Evolutionary conservation across 2,113 vertebrate species (phyloP), one percentile per base, ranked within the genome.

Genomic region (Neopipo cinnamomea): DNA sequence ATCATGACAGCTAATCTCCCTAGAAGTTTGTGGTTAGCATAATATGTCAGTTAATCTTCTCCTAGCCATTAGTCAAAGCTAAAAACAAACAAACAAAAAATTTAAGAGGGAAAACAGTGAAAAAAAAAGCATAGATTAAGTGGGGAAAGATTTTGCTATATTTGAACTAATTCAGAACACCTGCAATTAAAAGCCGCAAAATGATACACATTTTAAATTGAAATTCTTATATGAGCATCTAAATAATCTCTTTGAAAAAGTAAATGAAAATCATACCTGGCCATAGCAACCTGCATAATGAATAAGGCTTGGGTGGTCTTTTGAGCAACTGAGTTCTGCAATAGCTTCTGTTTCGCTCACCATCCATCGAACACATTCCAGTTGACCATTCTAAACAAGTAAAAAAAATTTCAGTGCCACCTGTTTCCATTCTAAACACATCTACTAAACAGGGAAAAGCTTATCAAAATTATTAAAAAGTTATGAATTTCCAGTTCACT

Each of bases 351-450:
- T 99, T 97, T 99, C 99, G 0, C 99, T 99, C 92, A 99, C 99
- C 99, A 99, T 99, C 99, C 99, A 99, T 62, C 99, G 98, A 39
- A 99, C 99, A 33, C 99, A 99, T 94, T 99, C 99, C 97, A 99
- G 95, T 14, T 99, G 99, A 82, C 99, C 99, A 37, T 99, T 99
- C 99, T 99, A 96, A 91, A 96, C n/a, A 87, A 86, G 39, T 25
- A 53, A 66, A 61, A 44, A 91, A 39, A 65, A 8, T 56, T 6
- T 15, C 10, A 81, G 80, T 61, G 55, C 27, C 76, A 91, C 5
- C 7, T 91, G 24, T 92, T 83, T 86, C 35, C 79, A 28, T 27
- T 89, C 72, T 76, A 76, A 88, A 85, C 50, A 79, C 12, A 55
- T 20, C 12, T 89, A 86, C 27, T 41, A 63, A 56, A 78, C 6